A percentile compares a stretch with the other conserved stretches of the same genome.
phyloP scores from a whole-genome alignment of 2,797 vertebrate genomes.

The Macroramphosus scolopax region DNA sequence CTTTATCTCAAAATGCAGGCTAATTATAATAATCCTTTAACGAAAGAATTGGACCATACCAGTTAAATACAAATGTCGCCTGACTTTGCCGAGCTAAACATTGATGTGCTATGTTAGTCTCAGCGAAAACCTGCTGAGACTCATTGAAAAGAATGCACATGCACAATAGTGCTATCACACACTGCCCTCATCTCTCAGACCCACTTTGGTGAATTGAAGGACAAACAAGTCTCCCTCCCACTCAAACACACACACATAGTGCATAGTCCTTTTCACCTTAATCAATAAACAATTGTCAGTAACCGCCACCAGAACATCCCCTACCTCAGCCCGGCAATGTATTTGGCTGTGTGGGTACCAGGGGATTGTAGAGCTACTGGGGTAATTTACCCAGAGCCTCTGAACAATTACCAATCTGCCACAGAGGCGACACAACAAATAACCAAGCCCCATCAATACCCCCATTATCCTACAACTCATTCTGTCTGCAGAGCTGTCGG shows the following conservation, averaged over 20 bases:
- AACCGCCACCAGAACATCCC: constrained; percentile 31
- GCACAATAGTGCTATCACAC: no score
- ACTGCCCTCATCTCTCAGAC: no score
- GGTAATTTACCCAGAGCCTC: constrained; percentile 35
- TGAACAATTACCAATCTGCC: constrained; percentile 41
- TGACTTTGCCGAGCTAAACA: no score
- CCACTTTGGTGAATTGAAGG: no score
- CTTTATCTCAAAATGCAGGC: no score
- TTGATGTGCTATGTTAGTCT: no score
- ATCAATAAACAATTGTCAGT: constrained; percentile 44
- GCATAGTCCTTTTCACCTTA: constrained; percentile 9
- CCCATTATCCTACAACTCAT: constrained; percentile 43
- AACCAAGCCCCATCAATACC: constrained; percentile 33
- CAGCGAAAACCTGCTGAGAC: no score
- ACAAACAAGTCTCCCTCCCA: no score
- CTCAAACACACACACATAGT: not conserved
- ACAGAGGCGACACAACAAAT: constrained; percentile 27
- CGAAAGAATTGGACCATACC: no score
- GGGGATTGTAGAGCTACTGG: constrained; percentile 22
- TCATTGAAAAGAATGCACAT: no score
- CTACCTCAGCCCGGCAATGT: constrained; percentile 1
- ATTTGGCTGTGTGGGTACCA: constrained; percentile 21
- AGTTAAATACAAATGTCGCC: no score
- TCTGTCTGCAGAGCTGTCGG: constrained; percentile 12
- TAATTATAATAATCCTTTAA: no score